Conservation (phyloP, 1,140 invertebrate species). For the Drosophila takahashii region DNA sequence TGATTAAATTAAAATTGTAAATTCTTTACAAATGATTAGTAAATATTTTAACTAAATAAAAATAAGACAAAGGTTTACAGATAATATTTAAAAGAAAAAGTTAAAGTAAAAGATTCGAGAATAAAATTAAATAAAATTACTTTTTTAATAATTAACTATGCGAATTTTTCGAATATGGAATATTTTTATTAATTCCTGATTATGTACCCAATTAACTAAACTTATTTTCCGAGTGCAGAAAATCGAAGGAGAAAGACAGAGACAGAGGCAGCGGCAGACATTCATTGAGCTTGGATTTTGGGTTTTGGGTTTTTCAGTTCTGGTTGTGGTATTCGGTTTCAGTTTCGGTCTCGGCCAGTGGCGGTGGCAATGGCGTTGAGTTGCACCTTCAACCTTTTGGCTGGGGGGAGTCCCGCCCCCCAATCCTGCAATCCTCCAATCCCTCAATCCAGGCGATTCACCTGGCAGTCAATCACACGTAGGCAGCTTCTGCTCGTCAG, state of each 20-base stretch:
- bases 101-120: too few species aligned
- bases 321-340: slow-evolving; percentile 37
- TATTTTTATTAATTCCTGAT: too few species aligned
- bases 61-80: too few species aligned
- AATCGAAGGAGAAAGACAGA: slow-evolving; percentile 14
- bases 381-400: slow-evolving; percentile 41
- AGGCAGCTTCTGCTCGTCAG: slow-evolving; percentile 54
- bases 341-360: slow-evolving; percentile 20
- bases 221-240: slow-evolving; percentile 1
- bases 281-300: slow-evolving; percentile 39
- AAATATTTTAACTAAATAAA: too few species aligned
- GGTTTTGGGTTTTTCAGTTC: slow-evolving; percentile 33
- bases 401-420: too few species aligned
- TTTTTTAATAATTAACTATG: too few species aligned
- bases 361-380: slow-evolving; percentile 18
- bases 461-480: slow-evolving; percentile 67
- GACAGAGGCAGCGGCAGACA: too few species aligned
- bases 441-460: slow-evolving; percentile 6
- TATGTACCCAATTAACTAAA: background rate
- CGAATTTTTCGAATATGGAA: too few species aligned
- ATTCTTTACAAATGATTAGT: too few species aligned
- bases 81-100: too few species aligned
- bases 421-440: background rate
- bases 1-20: background rate
- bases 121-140: too few species aligned